Percentiles rank a stretch among this genome's conserved stretches.
These are phyloP conservation scores for Gnathonemus longibarbis DNA, from an alignment of 2,113 vertebrate species.

Conservation along the genomic window DNA sequence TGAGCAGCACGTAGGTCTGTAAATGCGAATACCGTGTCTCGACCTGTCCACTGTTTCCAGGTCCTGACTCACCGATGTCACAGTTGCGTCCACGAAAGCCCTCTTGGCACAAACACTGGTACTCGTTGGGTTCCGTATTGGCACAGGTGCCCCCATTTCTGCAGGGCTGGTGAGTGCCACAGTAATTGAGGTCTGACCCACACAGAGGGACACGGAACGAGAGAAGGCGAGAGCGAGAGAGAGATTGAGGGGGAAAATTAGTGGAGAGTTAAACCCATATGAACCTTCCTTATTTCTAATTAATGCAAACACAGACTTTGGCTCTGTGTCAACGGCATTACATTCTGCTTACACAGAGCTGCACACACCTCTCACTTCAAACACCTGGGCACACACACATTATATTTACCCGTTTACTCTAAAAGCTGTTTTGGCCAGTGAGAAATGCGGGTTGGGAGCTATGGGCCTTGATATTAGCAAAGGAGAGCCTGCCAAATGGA, in stretches of 20 bases:
- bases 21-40: neutral
- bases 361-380: neutral
- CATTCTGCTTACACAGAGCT: neutral
- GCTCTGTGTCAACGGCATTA: neutral
- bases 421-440: slow-evolving; percentile 4
- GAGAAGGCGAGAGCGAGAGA: neutral
- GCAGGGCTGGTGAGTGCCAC: slow-evolving; percentile 69
- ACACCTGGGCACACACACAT: neutral
- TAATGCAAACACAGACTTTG: neutral
- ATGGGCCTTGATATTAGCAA: neutral
- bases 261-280: neutral
- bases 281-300: neutral
- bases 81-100: slow-evolving; percentile 67
- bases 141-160: slow-evolving; percentile 65
- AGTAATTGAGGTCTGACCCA: slow-evolving; percentile 66
- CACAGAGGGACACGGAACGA: neutral
- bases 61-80: slow-evolving; percentile 56
- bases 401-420: neutral
- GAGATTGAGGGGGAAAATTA: neutral
- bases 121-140: slow-evolving; percentile 71
- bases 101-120: slow-evolving; percentile 66
- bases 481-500: neutral
- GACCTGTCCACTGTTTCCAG: neutral
- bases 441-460: neutral
- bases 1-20: neutral